Percentiles rank a stretch among this genome's conserved stretches.
Evolutionary conservation across 2,113 vertebrate genomes (phyloP).

Genomic region (Vombatus ursinus): DNA sequence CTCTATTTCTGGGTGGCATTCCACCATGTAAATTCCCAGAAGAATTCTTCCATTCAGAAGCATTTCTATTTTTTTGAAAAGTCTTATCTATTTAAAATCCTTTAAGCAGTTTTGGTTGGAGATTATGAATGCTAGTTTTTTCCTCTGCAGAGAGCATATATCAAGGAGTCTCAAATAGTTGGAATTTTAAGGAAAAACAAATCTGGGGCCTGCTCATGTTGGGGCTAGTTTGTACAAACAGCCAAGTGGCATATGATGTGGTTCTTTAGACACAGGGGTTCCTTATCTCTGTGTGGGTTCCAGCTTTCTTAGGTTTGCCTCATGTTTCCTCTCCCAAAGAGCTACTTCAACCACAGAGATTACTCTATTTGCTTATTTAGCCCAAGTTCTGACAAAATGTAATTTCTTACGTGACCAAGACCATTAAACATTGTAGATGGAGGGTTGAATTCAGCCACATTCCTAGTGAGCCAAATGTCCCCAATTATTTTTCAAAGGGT

Average conservation of each 20-base stretch:
- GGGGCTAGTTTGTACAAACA: conserved; percentile 43
- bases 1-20: conserved; percentile 5
- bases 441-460: conserved; percentile 7
- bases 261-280: conserved; percentile 42
- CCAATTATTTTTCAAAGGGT: conserved; percentile 31
- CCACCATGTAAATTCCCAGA: conserved; percentile 27
- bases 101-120: background rate
- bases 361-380: conserved; percentile 32
- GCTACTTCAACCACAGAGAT: background rate
- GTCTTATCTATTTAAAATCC: conserved; percentile 35
- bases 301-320: conserved; percentile 42
- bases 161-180: conserved; percentile 3
- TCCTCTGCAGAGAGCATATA: conserved; percentile 26
- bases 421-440: background rate
- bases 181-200: conserved; percentile 40
- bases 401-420: conserved; percentile 52
- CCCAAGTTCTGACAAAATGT: conserved; percentile 49
- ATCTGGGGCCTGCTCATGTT: background rate
- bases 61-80: conserved; percentile 4
- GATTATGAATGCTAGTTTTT: background rate
- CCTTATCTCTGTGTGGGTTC: conserved; percentile 26
- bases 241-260: conserved; percentile 35
- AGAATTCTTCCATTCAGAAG: background rate
- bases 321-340: conserved; percentile 30
- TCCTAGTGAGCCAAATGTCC: conserved; percentile 25